Evolutionary conservation across 1,140 invertebrate species (phyloP), one percentile per base, ranked within the genome.

Genomic region (Hormaphis cornu): DNA sequence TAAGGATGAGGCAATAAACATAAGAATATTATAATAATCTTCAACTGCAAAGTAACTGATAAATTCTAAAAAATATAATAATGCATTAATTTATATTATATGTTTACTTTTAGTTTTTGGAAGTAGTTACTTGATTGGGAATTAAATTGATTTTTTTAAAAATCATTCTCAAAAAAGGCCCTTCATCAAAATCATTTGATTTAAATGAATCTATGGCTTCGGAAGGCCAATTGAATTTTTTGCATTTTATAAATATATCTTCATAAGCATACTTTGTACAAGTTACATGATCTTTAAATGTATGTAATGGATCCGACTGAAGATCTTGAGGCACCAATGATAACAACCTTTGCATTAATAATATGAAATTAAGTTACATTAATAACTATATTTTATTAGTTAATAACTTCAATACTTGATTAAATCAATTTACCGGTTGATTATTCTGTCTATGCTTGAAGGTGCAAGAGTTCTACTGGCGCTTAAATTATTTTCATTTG

Each of bases 381-480:
- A 30, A 20, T 33, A 5, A n/a, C 3, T 12, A 22, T 10, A 33
- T 54, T 58, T 1, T 8, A 40, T 37, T 26, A 16, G 22, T 40
- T 40, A 40, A 40, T 40, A 24, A n/a, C 1, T n/a, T n/a, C n/a
- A n/a, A n/a, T n/a, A n/a, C n/a, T n/a, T n/a, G 6, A 42, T 3
- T 12, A 12, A n/a, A 33, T 63, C 4, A 46, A 20, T 3, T 20
- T 46, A 22, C 58, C 58, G 16, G 7, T 63, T 63, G 20, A 63
- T 63, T 63, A 63, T 63, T 44, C 24, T 42, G 30, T 63, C 58
- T 44, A 63, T 63, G 46, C 58, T 63, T 30, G 58, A 63, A 28
- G 58, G 58, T 63, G 58, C 58, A 46, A 63, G 58, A 44, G 58
- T 63, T 44, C 58, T n/a, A 46, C 58, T 63, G 20, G 58, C 46